Evolutionary conservation across 2,113 vertebrate species (phyloP).

Genomic region (Platycercus adscitus): DNA sequence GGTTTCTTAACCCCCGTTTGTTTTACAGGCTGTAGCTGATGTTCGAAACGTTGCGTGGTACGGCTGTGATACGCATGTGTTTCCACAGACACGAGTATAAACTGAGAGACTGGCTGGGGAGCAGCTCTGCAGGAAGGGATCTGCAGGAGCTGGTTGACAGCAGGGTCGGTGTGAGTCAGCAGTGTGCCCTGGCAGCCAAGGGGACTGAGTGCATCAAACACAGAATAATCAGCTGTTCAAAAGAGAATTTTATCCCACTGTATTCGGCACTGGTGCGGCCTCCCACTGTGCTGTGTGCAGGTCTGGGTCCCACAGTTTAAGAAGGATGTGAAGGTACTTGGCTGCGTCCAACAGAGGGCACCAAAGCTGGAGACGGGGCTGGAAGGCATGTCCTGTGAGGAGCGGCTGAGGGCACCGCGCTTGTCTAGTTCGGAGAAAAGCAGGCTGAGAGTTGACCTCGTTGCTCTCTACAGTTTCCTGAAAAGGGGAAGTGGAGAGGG

Average conservation of each 20-base stretch:
- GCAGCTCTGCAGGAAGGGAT: background rate
- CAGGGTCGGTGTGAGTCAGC: background rate
- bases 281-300: background rate
- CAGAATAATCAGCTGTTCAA: accelerated
- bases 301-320: background rate
- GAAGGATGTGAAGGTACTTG: background rate
- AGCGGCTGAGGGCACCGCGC: background rate
- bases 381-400: background rate
- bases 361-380: background rate
- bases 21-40: background rate
- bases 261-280: accelerated
- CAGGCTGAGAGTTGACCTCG: background rate
- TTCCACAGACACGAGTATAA: background rate
- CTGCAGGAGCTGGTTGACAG: background rate
- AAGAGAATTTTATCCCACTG: accelerated
- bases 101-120: background rate
- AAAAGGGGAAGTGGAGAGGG: background rate
- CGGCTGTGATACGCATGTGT: accelerated
- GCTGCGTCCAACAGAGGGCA: background rate
- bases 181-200: background rate
- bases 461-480: background rate
- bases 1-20: background rate
- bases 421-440: background rate
- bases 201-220: background rate
- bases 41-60: too few species aligned